Evolutionary conservation across 2,888 invertebrate genomes (phyloP).

Genomic region (Tupiocoris notatus): DNA sequence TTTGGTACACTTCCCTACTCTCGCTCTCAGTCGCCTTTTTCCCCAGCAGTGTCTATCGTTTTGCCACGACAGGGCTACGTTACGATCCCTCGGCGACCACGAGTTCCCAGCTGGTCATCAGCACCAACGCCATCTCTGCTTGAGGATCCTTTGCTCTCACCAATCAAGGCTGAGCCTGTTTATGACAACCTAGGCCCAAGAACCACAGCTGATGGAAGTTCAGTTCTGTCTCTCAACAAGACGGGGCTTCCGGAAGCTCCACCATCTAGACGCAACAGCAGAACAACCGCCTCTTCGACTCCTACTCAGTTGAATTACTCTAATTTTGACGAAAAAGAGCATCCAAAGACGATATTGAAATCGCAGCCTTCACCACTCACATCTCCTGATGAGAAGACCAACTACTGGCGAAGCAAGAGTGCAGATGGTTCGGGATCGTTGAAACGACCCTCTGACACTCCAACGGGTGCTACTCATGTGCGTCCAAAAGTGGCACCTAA

Average conservation of each 20-base stretch:
- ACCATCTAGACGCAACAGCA: conserved; percentile 4
- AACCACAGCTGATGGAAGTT: conserved; percentile 84
- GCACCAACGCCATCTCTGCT: conserved; percentile 57
- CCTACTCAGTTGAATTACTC: conserved; percentile 42
- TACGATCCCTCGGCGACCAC: conserved; percentile 78
- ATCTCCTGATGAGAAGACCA: conserved; percentile 47
- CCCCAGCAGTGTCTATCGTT: conserved; percentile 66
- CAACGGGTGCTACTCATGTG: conserved; percentile 43
- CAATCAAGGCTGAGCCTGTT: conserved; percentile 64
- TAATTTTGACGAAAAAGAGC: conserved; percentile 34
- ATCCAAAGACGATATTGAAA: conserved; percentile 41
- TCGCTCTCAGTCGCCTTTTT: conserved; percentile 72
- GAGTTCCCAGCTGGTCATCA: conserved; percentile 79
- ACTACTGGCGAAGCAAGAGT: conserved; percentile 17
- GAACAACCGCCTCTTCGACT: conserved; percentile 36
- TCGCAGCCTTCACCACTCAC: conserved; percentile 51
- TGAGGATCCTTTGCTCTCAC: conserved; percentile 51
- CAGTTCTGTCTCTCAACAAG: conserved; percentile 74
- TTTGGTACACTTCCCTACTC: conserved; percentile 82
- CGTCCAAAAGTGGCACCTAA: conserved; percentile 71
- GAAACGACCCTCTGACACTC: conserved; percentile 53
- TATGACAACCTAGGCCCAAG: conserved; percentile 83
- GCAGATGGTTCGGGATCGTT: conserved; percentile 32
- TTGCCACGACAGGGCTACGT: conserved; percentile 79
- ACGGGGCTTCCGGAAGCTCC: conserved; percentile 53